Evolutionary conservation across 2,888 invertebrate species (phyloP).

Genomic region (Ennomos erosarius): DNA sequence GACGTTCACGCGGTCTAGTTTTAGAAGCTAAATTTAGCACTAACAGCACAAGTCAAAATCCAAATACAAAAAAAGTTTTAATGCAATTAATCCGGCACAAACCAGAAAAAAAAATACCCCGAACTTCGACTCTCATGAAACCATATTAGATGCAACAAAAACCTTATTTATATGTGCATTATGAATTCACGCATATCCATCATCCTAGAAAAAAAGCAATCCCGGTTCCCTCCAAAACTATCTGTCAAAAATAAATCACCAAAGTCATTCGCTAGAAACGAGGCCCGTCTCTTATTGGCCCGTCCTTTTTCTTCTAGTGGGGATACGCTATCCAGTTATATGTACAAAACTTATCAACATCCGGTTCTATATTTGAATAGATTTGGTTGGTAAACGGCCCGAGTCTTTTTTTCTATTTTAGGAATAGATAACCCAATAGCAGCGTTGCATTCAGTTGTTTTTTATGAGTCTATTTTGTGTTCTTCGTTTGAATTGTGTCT

Average conservation of each 20-base stretch:
- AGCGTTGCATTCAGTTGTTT: slow-evolving; percentile 19
- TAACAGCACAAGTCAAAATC: no score
- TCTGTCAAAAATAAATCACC: slow-evolving; percentile 57
- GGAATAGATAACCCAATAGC: slow-evolving; percentile 31
- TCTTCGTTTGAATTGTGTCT: slow-evolving; percentile 5
- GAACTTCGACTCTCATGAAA: no score
- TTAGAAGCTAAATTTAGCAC: no score
- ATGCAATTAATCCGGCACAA: no score
- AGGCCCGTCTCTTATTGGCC: slow-evolving; percentile 46
- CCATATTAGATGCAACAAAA: no score
- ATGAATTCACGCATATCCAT: no score
- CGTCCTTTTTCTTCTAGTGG: slow-evolving; percentile 45
- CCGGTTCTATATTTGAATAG: slow-evolving; percentile 30
- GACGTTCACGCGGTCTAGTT: no score
- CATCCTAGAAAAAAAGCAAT: not conserved
- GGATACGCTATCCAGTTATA: slow-evolving; percentile 34
- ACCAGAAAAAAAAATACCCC: no score
- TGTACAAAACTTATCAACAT: slow-evolving; percentile 27
- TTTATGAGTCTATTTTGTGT: slow-evolving; percentile 12
- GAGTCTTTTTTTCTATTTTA: slow-evolving; percentile 31
- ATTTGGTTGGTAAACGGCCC: slow-evolving; percentile 31
- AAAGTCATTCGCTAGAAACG: slow-evolving; percentile 39
- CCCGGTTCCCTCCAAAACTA: slow-evolving; percentile 47
- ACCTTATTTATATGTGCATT: no score
- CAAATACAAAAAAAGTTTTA: no score